Base-by-base conservation (phyloP, 2,113 vertebrate genomes). In the Cisticola juncidis region DNA sequence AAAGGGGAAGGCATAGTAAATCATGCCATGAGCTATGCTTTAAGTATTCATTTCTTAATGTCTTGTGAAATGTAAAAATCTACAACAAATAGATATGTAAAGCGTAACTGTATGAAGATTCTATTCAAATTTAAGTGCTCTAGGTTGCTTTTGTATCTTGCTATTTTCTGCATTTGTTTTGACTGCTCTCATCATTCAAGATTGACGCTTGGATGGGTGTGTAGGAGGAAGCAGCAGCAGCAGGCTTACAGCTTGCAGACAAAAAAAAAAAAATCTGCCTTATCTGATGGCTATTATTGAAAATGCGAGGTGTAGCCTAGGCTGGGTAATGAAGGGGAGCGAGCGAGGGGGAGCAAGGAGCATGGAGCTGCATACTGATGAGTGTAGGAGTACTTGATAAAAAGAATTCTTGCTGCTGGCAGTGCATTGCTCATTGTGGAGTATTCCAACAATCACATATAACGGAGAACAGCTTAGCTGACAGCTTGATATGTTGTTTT, bases 301-400 rank as follows among this genome's bases (percentile, higher is more conserved):
- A 98, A 98, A 98, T 98, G 98, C 93, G 97, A 98, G 98, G 97
- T 98, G 98, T 98, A 98, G 98, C 98, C 98, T 97, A 98, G 98
- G 97, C 97, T 98, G 98, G 97, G 98, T 98, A 98, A 98, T 98
- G 98, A 98, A 98, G 98, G 98, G 97, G 98, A 98, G 98, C 92
- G 92, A 97, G 98, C 98, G 97, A 98, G 97, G 97, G 97, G 95
- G 98, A 98, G 98, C 98, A 95, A 97, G 97, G 97, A 98, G 98
- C 98, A 97, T 98, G 98, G 98, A 98, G 98, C 98, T 98, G 99
- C 98, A 99, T 99, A 99, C 99, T 99, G 99, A 99, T 99, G 98
- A 99, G 98, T 98, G 99, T 99, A 98, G 99, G 99, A 99, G 99
- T 99, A 98, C 98, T 99, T 99, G 98, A 99, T 99, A 98, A 99